Percentiles rank a stretch among this genome's conserved stretches.
These are phyloP conservation scores for Acarapis woodi DNA, from an alignment of 1,140 invertebrate species.

Conservation along the genomic window DNA sequence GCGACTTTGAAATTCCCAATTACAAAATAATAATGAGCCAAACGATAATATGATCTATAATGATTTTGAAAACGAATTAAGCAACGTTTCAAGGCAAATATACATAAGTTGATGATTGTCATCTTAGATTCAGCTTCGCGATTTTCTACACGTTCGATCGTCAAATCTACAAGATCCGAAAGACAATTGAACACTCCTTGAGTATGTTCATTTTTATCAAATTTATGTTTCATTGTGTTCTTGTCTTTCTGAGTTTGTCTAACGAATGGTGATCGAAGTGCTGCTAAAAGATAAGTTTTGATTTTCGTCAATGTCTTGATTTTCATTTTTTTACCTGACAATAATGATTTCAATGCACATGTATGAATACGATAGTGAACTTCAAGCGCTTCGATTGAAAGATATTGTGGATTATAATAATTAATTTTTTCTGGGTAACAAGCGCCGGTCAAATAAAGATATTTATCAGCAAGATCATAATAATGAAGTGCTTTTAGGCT, in stretches of 20 bases:
- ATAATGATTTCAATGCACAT: conserved; percentile 50
- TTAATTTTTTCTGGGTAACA: conserved; percentile 55
- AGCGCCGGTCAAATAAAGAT: conserved; percentile 44
- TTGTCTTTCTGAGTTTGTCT: background rate
- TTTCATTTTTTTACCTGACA: conserved; percentile 15
- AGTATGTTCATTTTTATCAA: no score
- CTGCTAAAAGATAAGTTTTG: conserved; percentile 4
- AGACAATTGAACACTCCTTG: conserved; percentile 13
- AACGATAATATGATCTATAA: conserved; percentile 64
- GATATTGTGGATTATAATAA: conserved; percentile 45
- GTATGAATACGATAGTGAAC: conserved; percentile 34
- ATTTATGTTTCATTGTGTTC: no score
- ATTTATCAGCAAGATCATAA: conserved; percentile 17
- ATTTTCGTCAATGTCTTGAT: conserved; percentile 3
- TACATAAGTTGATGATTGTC: conserved; percentile 26
- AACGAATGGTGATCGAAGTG: conserved; percentile 6
- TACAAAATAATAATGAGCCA: conserved; percentile 51
- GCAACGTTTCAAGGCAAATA: conserved; percentile 50
- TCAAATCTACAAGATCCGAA: conserved; percentile 11
- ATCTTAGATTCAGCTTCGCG: conserved; percentile 12
- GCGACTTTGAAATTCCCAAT: conserved; percentile 21
- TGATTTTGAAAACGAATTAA: conserved; percentile 54
- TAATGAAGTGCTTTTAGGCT: conserved; percentile 17
- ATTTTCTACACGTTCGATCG: conserved; percentile 4
- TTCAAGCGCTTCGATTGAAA: conserved; percentile 66